Percentiles rank a stretch among this genome's conserved stretches.
phyloP scores from a whole-genome alignment of 2,113 vertebrate species.

The Alces alces region DNA sequence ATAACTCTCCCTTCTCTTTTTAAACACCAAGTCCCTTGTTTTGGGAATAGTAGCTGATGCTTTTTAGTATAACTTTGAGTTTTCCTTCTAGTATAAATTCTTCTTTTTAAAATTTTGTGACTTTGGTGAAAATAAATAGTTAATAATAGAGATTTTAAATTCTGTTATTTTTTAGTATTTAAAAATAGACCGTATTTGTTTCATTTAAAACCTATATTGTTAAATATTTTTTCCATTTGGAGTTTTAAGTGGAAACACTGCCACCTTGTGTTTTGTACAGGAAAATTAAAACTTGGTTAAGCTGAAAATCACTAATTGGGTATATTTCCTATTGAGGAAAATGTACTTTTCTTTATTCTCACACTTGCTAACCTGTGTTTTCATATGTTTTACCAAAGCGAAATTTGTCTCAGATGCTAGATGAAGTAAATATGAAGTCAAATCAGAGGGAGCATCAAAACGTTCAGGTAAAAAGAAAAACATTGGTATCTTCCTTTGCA shows the following conservation, averaged over 20 bases:
- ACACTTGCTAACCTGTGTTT: constrained; percentile 19
- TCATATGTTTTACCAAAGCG: constrained; percentile 62
- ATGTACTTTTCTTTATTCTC: not conserved
- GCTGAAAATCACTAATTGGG: not conserved
- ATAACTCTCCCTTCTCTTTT: not conserved
- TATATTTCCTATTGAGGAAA: not conserved
- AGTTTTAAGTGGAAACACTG: constrained; percentile 32
- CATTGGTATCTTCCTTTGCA: not conserved
- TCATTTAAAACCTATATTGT: not conserved
- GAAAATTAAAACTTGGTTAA: constrained; percentile 18
- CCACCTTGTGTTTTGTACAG: not conserved
- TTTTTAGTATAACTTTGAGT: not conserved
- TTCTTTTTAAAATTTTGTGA: not conserved
- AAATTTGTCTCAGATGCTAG: constrained; percentile 59
- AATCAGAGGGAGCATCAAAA: constrained; percentile 69
- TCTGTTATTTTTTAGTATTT: not conserved
- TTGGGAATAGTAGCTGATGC: not conserved
- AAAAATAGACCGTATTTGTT: not conserved
- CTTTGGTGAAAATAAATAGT: not conserved
- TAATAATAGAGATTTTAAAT: not conserved
- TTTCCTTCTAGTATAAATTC: not conserved
- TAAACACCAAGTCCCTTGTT: not conserved
- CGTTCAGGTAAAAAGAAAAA: constrained; percentile 73
- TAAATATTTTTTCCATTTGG: not conserved
- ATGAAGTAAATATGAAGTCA: constrained; percentile 66